A percentile compares a stretch with the other conserved stretches of the same genome.
These are phyloP conservation scores for Eugnorisma glareosa DNA, from an alignment of 2,888 invertebrate species.

Conservation along the genomic window DNA sequence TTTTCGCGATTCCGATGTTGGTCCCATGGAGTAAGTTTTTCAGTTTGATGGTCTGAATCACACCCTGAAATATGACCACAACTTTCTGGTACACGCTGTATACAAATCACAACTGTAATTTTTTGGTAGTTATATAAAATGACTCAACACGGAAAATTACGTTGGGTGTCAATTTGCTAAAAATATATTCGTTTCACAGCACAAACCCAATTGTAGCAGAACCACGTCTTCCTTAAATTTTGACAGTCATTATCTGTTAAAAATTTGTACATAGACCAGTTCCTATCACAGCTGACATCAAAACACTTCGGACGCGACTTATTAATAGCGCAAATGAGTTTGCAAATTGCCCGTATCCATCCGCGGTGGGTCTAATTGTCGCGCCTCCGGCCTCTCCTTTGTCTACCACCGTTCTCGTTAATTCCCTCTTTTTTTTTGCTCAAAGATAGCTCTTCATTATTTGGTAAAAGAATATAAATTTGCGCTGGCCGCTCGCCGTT, in stretches of 20 bases:
- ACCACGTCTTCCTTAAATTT: background rate
- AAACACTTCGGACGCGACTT: slow-evolving; percentile 67
- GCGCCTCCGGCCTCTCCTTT: slow-evolving; percentile 70
- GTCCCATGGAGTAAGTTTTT: background rate
- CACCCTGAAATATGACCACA: background rate
- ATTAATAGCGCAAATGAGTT: slow-evolving; percentile 81
- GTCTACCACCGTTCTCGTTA: slow-evolving; percentile 75
- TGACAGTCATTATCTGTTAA: slow-evolving; percentile 5
- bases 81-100: too few relatives aligned
- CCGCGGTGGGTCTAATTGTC: slow-evolving; percentile 74
- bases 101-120: background rate
- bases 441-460: slow-evolving; percentile 81
- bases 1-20: background rate
- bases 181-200: background rate
- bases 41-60: background rate
- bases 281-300: slow-evolving; percentile 66
- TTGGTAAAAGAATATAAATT: slow-evolving; percentile 80
- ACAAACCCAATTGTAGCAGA: background rate
- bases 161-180: background rate
- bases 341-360: slow-evolving; percentile 77
- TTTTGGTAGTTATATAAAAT: background rate
- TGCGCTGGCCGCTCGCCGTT: slow-evolving; percentile 66
- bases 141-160: background rate
- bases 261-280: slow-evolving; percentile 29
- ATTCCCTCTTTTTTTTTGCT: slow-evolving; percentile 70